Evolutionary conservation across 2,113 vertebrate genomes (phyloP).

Genomic region (Pelvicachromis taeniatus): DNA sequence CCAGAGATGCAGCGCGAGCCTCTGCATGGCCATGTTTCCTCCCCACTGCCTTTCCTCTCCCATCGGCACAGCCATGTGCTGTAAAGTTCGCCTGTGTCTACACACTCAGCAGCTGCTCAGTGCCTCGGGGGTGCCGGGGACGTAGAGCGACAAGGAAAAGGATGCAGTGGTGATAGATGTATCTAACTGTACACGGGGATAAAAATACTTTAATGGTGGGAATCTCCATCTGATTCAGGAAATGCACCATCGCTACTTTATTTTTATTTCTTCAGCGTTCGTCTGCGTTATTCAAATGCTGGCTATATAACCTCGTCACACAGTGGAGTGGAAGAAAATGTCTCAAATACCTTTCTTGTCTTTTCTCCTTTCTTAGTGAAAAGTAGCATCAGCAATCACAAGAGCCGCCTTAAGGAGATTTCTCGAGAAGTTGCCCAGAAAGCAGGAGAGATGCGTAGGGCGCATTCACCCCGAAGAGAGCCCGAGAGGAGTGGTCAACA

Average conservation of each 20-base stretch:
- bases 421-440: constrained; percentile 86
- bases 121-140: background rate
- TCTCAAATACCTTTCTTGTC: background rate
- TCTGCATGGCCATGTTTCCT: background rate
- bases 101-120: constrained; percentile 18
- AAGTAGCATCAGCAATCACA: constrained; percentile 72
- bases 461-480: constrained; percentile 76
- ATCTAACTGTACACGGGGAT: background rate
- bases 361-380: constrained; percentile 73
- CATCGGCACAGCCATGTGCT: constrained; percentile 10
- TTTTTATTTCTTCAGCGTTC: background rate
- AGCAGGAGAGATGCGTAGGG: constrained; percentile 77
- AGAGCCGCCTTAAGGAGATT: constrained; percentile 79
- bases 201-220: background rate
- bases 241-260: background rate
- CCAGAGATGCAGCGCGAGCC: background rate
- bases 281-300: background rate
- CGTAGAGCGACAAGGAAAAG: background rate
- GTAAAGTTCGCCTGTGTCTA: background rate
- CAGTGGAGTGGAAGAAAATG: background rate
- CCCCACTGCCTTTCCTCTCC: constrained; percentile 1
- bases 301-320: background rate
- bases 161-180: background rate
- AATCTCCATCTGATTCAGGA: background rate
- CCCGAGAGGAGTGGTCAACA: constrained; percentile 71